These are phyloP conservation scores for Halcyon smyrnensis DNA, from an alignment of 2,797 vertebrate species.

Conservation along the genomic window DNA sequence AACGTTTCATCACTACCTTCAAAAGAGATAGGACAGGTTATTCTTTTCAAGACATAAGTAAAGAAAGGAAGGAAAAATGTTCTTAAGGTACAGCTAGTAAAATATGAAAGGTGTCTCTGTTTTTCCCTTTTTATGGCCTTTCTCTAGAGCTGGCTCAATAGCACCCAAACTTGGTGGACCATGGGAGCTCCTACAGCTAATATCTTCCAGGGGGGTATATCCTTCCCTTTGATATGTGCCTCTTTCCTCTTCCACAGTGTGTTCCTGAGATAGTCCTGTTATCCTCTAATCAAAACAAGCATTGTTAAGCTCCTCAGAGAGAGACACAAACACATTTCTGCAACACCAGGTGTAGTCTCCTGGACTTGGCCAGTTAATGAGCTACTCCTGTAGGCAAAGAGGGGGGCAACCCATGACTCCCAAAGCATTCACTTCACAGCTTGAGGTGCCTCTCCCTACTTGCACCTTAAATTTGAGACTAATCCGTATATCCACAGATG, in stretches of 20 bases:
- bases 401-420: accelerated
- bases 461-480: not conserved
- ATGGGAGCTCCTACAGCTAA: not conserved
- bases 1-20: not conserved
- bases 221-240: not conserved
- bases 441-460: not conserved
- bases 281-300: not conserved
- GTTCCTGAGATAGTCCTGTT: not conserved
- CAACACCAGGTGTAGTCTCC: not conserved
- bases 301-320: not conserved
- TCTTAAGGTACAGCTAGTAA: not conserved
- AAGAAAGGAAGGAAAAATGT: not conserved
- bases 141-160: not conserved
- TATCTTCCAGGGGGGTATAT: not conserved
- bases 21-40: not conserved
- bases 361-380: not conserved
- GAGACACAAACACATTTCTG: not conserved
- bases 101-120: not conserved
- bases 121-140: not conserved
- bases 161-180: not conserved
- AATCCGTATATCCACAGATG: not conserved
- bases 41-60: not conserved
- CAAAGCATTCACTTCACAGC: not conserved
- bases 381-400: not conserved
- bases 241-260: not conserved